phyloP scores from a whole-genome alignment of 2,113 vertebrate genomes.

The Penelope pileata region DNA sequence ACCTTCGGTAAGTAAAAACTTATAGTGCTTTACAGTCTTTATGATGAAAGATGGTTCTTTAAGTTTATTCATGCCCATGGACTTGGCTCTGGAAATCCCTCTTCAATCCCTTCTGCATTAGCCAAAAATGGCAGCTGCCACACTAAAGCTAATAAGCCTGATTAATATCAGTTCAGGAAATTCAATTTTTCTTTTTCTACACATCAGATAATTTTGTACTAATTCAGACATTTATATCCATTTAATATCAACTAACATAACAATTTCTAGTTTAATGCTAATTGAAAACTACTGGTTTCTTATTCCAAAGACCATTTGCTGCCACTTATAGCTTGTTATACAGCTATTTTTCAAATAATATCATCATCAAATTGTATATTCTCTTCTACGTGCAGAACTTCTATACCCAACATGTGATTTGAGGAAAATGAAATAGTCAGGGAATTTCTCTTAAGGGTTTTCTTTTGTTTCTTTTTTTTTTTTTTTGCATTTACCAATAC shows the following conservation, averaged over 20 bases:
- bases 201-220: conserved; percentile 27
- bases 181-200: not conserved
- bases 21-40: not conserved
- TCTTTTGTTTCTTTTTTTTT: not conserved
- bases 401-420: not conserved
- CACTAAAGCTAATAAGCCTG: not conserved
- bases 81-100: not conserved
- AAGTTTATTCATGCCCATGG: not conserved
- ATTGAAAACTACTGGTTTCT: conserved; percentile 49
- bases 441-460: not conserved
- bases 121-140: conserved; percentile 40
- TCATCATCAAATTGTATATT: not conserved
- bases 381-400: not conserved
- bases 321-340: not conserved
- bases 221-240: not conserved
- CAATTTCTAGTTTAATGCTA: conserved; percentile 42
- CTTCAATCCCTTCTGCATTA: not conserved
- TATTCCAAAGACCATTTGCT: conserved; percentile 33
- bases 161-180: conserved; percentile 36
- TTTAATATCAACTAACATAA: conserved; percentile 34
- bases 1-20: not conserved
- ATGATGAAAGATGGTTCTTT: not conserved
- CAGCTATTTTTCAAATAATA: conserved; percentile 6
- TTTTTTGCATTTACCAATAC: not conserved
- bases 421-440: not conserved